Evolutionary conservation across 2,797 vertebrate genomes (phyloP), one percentile per base, ranked within the genome.

Genomic region (Neostethus bicornis): DNA sequence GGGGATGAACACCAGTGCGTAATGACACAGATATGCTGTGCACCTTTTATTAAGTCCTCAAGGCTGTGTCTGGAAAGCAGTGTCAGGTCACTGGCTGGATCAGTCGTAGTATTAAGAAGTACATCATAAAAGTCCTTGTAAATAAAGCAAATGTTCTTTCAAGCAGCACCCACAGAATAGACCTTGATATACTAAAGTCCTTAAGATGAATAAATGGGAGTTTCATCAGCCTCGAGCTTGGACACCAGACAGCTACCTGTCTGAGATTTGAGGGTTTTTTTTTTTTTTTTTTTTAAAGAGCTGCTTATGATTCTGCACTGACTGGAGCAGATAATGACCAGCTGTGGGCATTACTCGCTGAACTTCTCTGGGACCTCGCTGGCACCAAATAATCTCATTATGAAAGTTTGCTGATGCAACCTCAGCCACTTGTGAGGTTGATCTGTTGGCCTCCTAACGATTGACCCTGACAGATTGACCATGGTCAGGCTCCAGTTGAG

Each of bases 341-440:
- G 80, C 85, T 83, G 83, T 74, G 78, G 83, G 79, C 76, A 70
- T 73, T 73, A 56, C 77, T 80, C 71, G 55, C 56, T 14, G 16
- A 32, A 79, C 66, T 66, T 86, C 79, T 77, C 60, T 0, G 73
- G 79, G 78, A 86, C 76, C 54, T 77, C 65, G 31, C 68, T 77
- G 85, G 81, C 79, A 64, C 79, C 73, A 64, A 83, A 76, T 75
- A 69, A 77, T 72, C 82, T 87, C 83, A 84, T 90, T 82, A 89
- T 72, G 76, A 61, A 81, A 77, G 76, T 79, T 89, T 84, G 84
- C 86, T 89, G 85, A 84, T 90, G 87, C 85, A 80, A 80, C 76
- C 80, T 76, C 82, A 69, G 77, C 73, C 66, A 61, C 80, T 77
- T 64, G 75, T 57, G 82, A 79, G 70, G 42, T 56, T 79, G 17